These are phyloP conservation scores for Euphydryas editha DNA, from an alignment of 2,888 invertebrate genomes.

Conservation along the genomic window DNA sequence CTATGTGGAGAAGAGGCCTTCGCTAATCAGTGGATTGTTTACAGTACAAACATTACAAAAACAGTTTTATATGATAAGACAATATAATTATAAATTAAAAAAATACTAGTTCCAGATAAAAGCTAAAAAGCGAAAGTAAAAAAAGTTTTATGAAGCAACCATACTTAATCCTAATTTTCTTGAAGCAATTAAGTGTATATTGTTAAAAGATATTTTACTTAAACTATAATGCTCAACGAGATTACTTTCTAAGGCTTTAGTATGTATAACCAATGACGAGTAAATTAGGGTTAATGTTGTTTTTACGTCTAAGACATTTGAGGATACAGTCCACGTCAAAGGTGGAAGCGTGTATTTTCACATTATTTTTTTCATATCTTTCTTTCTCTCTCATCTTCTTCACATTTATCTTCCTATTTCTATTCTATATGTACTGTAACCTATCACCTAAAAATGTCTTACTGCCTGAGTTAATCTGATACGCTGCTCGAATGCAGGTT, in stretches of 20 bases:
- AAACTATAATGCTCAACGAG: slow-evolving; percentile 25
- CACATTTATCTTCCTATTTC: too few relatives aligned
- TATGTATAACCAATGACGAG: slow-evolving; percentile 47
- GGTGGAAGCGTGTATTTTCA: not conserved
- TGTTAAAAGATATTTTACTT: slow-evolving; percentile 2
- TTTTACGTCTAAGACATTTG: slow-evolving; percentile 41
- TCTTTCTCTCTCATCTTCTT: too few relatives aligned
- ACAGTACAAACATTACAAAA: too few relatives aligned
- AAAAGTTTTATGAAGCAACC: not conserved
- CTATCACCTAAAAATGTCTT: too few relatives aligned
- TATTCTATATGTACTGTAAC: too few relatives aligned
- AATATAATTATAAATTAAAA: too few relatives aligned
- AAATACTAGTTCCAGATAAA: too few relatives aligned
- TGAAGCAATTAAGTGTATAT: not conserved
- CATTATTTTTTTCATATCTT: not conserved
- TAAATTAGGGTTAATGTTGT: slow-evolving; percentile 48
- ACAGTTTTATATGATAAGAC: too few relatives aligned
- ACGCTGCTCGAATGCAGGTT: too few relatives aligned
- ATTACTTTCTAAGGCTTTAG: slow-evolving; percentile 38
- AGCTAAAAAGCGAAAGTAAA: not conserved
- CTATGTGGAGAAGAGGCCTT: too few relatives aligned
- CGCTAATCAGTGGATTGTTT: too few relatives aligned
- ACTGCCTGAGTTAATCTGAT: too few relatives aligned
- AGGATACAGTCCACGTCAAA: slow-evolving; percentile 18
- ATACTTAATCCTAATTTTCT: not conserved